phyloP scores from a whole-genome alignment of 2,797 vertebrate species.

The Thalassophryne amazonica region DNA sequence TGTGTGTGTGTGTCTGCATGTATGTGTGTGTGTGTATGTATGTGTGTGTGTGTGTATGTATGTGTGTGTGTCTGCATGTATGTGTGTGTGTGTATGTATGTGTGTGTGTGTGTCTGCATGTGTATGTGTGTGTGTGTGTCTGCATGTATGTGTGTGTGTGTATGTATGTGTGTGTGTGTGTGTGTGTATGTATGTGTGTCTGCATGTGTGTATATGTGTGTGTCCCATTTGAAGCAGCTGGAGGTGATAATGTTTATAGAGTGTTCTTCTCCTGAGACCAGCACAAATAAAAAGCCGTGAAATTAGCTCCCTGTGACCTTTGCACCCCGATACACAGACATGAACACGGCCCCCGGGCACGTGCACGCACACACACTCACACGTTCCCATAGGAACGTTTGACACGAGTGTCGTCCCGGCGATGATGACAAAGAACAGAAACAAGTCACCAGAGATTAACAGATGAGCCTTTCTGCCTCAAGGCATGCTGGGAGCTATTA shows the following conservation, averaged over 20 bases:
- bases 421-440: conserved; percentile 57
- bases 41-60: too few species aligned
- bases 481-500: background rate
- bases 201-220: too few species aligned
- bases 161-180: too few species aligned
- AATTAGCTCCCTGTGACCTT: conserved; percentile 81
- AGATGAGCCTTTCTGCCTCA: conserved; percentile 46
- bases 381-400: conserved; percentile 44
- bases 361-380: conserved; percentile 5
- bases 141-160: too few species aligned
- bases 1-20: too few species aligned
- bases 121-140: too few species aligned
- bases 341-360: conserved; percentile 14
- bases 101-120: too few species aligned
- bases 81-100: too few species aligned
- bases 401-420: conserved; percentile 63
- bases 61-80: too few species aligned
- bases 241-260: conserved; percentile 71
- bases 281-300: conserved; percentile 77
- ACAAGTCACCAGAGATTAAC: conserved; percentile 57
- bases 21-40: too few species aligned
- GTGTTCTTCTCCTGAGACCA: conserved; percentile 72
- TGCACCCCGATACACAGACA: conserved; percentile 31
- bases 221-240: conserved; percentile 71
- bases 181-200: too few species aligned